Evolutionary conservation across 2,888 invertebrate genomes (phyloP), one percentile per base, ranked within the genome.

Genomic region (Drosophila imparisetae): DNA sequence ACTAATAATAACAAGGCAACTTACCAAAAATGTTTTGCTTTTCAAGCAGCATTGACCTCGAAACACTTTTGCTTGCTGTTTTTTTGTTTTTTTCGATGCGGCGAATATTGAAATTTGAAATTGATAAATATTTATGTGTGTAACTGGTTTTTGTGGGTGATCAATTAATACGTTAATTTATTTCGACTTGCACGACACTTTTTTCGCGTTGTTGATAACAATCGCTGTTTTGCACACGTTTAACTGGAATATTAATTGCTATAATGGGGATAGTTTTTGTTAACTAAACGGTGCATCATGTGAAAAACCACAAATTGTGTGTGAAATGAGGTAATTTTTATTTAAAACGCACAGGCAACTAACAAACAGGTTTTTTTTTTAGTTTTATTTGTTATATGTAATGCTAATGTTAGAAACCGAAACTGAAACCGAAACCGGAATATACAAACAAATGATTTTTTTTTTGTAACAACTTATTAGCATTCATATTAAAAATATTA

Each of bases 291-390:
- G 57, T 48, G 38, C 57, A 59, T 60, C 45, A 70, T 67, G 62
- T 75, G 48, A 66, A 72, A 72, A 66, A 11, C 52, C 48, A 36
- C 32, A 4, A 57, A 45, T 24, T 15, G 45, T 40, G 80, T 88
- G 86, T 86, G 75, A 85, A 85, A 86, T 85, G 88, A 88, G 85
- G 86, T 85, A 85, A 85, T 85, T 88, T 80, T 61, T 77, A 79
- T 75, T 70, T 69, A 73, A 84, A 78, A 68, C 64, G 49, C 60
- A 50, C 72, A 60, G 45, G 42, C 72, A 72, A 71, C 66, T 62
- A 66, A 65, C 36, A 80, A 80, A 80, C 80, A 59, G 79, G 79
- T 80, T 80, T 80, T 65, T 52, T 15, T 15, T 45, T 42, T 36
- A 11, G 13, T 15, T 36, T 24, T 38, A 32, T 45, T 55, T 38